These are phyloP conservation scores for Cheilosia pagana DNA, from an alignment of 2,888 invertebrate genomes.

Conservation along the genomic window DNA sequence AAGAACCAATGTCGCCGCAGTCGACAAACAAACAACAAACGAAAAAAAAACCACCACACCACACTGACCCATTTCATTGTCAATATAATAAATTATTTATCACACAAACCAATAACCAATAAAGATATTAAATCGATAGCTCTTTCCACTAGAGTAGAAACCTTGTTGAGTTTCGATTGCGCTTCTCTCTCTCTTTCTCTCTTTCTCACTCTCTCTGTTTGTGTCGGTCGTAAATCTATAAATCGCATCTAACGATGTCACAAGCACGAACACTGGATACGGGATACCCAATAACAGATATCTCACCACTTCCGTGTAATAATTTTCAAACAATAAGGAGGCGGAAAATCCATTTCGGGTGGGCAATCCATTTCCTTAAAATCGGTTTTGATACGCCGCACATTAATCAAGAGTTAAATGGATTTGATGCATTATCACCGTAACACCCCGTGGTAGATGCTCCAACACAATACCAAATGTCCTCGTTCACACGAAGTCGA, in stretches of 20 bases:
- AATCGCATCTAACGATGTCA: slow-evolving; percentile 72
- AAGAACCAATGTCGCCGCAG: slow-evolving; percentile 1
- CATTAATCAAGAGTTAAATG: slow-evolving; percentile 75
- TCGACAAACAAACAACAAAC: slow-evolving; percentile 13
- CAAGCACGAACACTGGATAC: slow-evolving; percentile 49
- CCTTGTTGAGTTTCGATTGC: slow-evolving; percentile 61
- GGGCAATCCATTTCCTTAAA: slow-evolving; percentile 72
- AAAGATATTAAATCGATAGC: slow-evolving; percentile 70
- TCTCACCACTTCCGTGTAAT: slow-evolving; percentile 65
- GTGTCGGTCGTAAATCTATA: slow-evolving; percentile 68
- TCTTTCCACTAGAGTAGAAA: slow-evolving; percentile 33
- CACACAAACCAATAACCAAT: slow-evolving; percentile 66
- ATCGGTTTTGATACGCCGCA: slow-evolving; percentile 67
- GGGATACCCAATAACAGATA: slow-evolving; percentile 39
- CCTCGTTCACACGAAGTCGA: slow-evolving; percentile 4
- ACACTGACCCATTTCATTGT: slow-evolving; percentile 31
- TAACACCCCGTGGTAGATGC: slow-evolving; percentile 38
- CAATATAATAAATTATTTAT: slow-evolving; percentile 70
- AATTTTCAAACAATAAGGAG: slow-evolving; percentile 72
- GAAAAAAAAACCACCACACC: too few species aligned
- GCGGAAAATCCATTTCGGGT: slow-evolving; percentile 61
- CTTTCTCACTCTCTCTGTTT: slow-evolving; percentile 2
- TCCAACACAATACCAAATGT: slow-evolving; percentile 37
- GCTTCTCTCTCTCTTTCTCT: too few species aligned
- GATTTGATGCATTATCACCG: slow-evolving; percentile 72